Percentiles rank a stretch among this genome's conserved stretches.
Conservation (phyloP, 2,113 vertebrate genomes). For the Aplodontia rufa region DNA sequence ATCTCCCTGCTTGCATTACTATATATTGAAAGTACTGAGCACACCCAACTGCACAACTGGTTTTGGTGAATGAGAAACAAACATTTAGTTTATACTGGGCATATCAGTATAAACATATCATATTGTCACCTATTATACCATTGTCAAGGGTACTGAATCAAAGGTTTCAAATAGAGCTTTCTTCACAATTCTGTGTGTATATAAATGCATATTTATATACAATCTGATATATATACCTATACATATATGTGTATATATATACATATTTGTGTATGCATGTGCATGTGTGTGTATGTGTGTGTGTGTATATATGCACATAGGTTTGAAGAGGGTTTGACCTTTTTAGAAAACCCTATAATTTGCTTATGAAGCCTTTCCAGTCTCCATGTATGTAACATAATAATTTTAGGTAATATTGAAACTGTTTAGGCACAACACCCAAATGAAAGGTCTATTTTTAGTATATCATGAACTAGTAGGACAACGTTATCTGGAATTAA, state of each 20-base stretch:
- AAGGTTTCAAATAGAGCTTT: background rate
- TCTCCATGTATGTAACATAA: background rate
- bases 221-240: too few species aligned
- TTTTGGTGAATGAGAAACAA: conserved; percentile 2
- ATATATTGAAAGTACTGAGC: background rate
- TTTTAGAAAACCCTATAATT: conserved; percentile 27
- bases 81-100: background rate
- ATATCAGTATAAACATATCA: conserved; percentile 1
- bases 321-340: background rate
- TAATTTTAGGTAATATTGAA: background rate
- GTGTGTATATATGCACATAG: background rate
- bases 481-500: background rate
- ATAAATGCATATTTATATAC: background rate
- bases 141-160: background rate
- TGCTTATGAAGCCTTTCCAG: background rate
- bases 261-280: too few species aligned
- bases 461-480: background rate
- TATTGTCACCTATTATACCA: background rate
- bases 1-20: background rate
- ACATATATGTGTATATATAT: too few species aligned
- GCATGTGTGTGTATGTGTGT: background rate
- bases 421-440: background rate
- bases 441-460: background rate
- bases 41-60: background rate
- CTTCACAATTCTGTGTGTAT: background rate